These are phyloP conservation scores for Ischnura elegans DNA, from an alignment of 2,888 invertebrate genomes.

Conservation along the genomic window DNA sequence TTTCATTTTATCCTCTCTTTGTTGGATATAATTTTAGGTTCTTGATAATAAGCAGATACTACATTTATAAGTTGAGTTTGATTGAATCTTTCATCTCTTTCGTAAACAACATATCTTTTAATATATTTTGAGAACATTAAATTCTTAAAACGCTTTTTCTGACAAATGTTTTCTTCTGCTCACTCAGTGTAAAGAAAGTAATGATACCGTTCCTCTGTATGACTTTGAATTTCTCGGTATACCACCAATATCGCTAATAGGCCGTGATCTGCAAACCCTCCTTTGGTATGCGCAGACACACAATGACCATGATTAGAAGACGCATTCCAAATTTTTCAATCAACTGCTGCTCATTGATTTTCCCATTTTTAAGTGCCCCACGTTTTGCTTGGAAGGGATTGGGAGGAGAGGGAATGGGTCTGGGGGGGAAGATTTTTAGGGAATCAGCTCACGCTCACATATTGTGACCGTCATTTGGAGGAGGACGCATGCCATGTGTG, in stretches of 20 bases:
- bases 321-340: constrained; percentile 25
- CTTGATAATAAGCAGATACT: too few relatives aligned
- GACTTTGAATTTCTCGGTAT: too few relatives aligned
- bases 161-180: too few relatives aligned
- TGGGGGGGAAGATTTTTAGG: constrained; percentile 1
- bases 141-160: too few relatives aligned
- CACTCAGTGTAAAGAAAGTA: too few relatives aligned
- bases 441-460: constrained; percentile 57
- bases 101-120: too few relatives aligned
- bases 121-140: too few relatives aligned
- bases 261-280: background rate
- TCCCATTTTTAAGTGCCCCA: constrained; percentile 32
- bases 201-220: too few relatives aligned
- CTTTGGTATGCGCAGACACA: background rate
- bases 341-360: constrained; percentile 6
- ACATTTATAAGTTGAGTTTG: too few relatives aligned
- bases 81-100: too few relatives aligned
- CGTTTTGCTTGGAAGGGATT: background rate
- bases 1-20: too few relatives aligned
- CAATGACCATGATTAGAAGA: background rate
- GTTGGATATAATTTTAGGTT: too few relatives aligned
- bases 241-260: background rate
- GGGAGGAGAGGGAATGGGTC: background rate
- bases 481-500: constrained; percentile 56
- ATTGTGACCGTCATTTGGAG: constrained; percentile 43